Percentiles rank a stretch among this genome's conserved stretches.
These are phyloP conservation scores for Troides aeacus DNA, from an alignment of 2,888 invertebrate species.

Conservation along the genomic window DNA sequence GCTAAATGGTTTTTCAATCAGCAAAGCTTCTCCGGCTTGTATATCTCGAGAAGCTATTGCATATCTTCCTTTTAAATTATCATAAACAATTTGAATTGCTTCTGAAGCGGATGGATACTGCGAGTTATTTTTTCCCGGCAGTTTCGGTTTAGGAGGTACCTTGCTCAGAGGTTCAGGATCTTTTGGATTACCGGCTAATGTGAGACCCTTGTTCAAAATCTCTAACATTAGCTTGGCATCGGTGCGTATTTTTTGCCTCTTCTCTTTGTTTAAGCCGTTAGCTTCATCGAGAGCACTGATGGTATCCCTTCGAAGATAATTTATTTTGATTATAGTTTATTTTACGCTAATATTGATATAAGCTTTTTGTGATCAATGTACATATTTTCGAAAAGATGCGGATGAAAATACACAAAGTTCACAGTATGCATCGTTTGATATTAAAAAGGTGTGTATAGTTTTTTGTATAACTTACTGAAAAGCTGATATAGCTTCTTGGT, in stretches of 20 bases:
- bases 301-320: slow-evolving; percentile 73
- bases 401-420: no score
- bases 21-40: slow-evolving; percentile 84
- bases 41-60: slow-evolving; percentile 86
- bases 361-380: not conserved
- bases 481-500: slow-evolving; percentile 81
- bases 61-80: slow-evolving; percentile 84
- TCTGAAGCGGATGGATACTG: slow-evolving; percentile 81
- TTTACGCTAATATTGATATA: not conserved
- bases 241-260: slow-evolving; percentile 81
- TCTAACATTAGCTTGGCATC: slow-evolving; percentile 86
- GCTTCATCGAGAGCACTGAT: slow-evolving; percentile 84
- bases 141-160: slow-evolving; percentile 61
- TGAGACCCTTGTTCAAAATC: slow-evolving; percentile 82
- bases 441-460: not conserved
- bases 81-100: slow-evolving; percentile 82
- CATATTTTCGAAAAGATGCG: no score
- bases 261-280: slow-evolving; percentile 79
- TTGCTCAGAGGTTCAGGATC: slow-evolving; percentile 61
- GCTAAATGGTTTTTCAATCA: slow-evolving; percentile 87
- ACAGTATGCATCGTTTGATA: not conserved
- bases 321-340: not conserved
- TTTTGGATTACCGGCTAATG: slow-evolving; percentile 65
- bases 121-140: slow-evolving; percentile 65
- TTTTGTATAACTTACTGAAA: slow-evolving; percentile 73